Conservation (phyloP, 2,113 vertebrate genomes). For the Bambusicola thoracicus region DNA sequence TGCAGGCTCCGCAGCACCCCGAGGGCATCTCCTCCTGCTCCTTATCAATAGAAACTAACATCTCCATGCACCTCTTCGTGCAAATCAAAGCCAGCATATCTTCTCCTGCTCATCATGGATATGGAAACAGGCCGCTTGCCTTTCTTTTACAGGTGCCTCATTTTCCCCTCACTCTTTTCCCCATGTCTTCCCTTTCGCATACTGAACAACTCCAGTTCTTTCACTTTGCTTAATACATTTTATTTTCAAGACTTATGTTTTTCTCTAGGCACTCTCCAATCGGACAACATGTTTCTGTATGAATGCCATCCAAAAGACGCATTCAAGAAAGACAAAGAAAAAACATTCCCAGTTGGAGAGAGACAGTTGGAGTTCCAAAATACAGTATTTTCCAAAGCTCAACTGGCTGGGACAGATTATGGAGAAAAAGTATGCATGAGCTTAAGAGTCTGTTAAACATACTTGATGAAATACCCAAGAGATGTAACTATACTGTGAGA, state of each 20-base stretch:
- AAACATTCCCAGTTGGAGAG: not conserved
- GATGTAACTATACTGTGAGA: not conserved
- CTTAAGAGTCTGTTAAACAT: not conserved
- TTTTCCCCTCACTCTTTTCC: not conserved
- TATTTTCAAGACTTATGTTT: constrained; percentile 3
- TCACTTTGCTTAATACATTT: not conserved
- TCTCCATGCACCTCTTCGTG: not conserved
- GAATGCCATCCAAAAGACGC: not conserved
- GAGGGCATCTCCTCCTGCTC: not conserved
- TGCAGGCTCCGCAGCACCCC: not conserved
- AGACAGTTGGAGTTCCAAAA: not conserved
- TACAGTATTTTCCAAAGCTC: not conserved
- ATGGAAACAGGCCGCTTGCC: not conserved
- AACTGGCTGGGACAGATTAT: not conserved
- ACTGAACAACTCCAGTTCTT: not conserved
- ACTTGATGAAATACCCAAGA: not conserved
- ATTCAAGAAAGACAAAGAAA: constrained; percentile 2
- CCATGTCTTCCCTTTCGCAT: not conserved
- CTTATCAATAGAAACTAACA: not conserved
- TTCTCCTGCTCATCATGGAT: not conserved
- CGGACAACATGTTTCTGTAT: not conserved
- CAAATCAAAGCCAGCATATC: not conserved
- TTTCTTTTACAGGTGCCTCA: not conserved
- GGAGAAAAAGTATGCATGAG: not conserved
- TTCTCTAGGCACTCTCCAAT: not conserved